phyloP scores from a whole-genome alignment of 1,140 invertebrate genomes.

The Nilaparvata lugens region DNA sequence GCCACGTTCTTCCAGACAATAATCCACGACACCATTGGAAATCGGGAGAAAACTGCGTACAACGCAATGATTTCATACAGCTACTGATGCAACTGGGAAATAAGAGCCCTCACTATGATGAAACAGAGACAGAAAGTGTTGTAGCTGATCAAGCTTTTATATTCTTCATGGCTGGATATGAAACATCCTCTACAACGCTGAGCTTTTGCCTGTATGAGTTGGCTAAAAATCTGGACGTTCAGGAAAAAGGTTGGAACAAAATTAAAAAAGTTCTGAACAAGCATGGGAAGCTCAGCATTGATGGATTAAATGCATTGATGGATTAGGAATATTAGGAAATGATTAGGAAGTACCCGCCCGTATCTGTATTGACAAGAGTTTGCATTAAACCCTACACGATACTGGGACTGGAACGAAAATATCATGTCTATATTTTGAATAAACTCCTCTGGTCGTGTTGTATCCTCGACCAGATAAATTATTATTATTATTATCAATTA shows the following conservation, averaged over 20 bases:
- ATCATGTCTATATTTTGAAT: too few species aligned
- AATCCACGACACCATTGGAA: too few species aligned
- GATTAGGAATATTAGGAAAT: conserved; percentile 46
- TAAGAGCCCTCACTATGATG: too few species aligned
- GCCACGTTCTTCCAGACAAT: conserved; percentile 28
- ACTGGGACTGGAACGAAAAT: conserved; percentile 20
- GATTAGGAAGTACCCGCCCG: conserved; percentile 45
- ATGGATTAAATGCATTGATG: conserved; percentile 41
- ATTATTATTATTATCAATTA: too few species aligned
- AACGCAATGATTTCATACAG: too few species aligned
- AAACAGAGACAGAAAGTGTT: conserved; percentile 8
- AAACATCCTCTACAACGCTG: conserved; percentile 54
- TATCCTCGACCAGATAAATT: too few species aligned
- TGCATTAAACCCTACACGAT: conserved; percentile 38
- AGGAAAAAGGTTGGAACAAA: conserved; percentile 45
- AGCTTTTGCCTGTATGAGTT: conserved; percentile 47
- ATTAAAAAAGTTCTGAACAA: conserved; percentile 38
- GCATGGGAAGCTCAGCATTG: conserved; percentile 42
- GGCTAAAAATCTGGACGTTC: conserved; percentile 45
- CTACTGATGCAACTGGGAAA: too few species aligned
- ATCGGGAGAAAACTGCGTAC: too few species aligned
- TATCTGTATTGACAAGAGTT: conserved; percentile 36
- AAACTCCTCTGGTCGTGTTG: too few species aligned
- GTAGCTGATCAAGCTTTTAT: conserved; percentile 48
- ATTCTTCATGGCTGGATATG: conserved; percentile 61